phyloP scores from a whole-genome alignment of 2,888 invertebrate genomes.

The Erpobdella octoculata region DNA sequence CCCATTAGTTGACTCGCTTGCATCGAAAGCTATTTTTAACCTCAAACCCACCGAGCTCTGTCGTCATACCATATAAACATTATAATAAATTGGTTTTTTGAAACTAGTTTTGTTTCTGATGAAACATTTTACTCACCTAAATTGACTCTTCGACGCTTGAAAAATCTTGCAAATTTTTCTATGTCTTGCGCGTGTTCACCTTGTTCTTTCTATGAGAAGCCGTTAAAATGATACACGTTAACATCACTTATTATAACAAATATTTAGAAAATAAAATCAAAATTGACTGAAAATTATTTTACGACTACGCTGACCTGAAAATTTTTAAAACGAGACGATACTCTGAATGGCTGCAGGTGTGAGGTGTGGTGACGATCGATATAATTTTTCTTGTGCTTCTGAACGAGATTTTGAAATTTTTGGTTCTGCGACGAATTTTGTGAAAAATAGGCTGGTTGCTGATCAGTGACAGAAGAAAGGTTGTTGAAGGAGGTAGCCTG shows the following conservation, averaged over 20 bases:
- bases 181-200: conserved; percentile 29
- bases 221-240: too few species aligned
- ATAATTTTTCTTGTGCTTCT: conserved; percentile 1
- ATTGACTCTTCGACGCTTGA: conserved; percentile 28
- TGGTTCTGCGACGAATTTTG: conserved; percentile 1
- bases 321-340: conserved; percentile 4
- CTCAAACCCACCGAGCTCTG: too few species aligned
- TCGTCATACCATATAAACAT: too few species aligned
- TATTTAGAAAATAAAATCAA: not conserved
- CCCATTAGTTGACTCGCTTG: too few species aligned
- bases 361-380: conserved; percentile 5
- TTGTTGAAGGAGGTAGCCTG: not conserved
- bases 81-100: too few species aligned
- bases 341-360: not conserved
- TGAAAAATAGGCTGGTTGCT: not conserved
- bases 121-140: conserved; percentile 30
- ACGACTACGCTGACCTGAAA: too few species aligned
- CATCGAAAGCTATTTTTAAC: too few species aligned
- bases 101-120: too few species aligned
- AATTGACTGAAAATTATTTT: not conserved
- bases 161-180: conserved; percentile 28
- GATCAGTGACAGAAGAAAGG: not conserved
- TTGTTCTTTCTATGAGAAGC: conserved; percentile 25
- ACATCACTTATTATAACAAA: too few species aligned
- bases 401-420: not conserved